Base-by-base conservation (phyloP, 2,113 vertebrate species). In the Grallaria varia region DNA sequence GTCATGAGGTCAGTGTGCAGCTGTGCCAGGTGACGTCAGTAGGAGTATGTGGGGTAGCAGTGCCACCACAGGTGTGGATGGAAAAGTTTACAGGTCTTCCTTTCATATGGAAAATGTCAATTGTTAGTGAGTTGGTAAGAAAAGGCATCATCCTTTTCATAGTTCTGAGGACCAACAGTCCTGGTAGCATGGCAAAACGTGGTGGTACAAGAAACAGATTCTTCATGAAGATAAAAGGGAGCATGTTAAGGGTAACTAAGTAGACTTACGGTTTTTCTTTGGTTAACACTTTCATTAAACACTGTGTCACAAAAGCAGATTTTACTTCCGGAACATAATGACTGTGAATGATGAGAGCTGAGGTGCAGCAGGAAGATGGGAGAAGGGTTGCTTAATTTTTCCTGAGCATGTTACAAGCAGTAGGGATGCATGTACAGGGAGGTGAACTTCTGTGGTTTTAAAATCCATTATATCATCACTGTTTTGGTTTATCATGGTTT, bases 361-460 rank as follows among this genome's bases (percentile, higher is more conserved):
- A 40, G 24, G 12, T 73, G 14, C 40, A 69, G 44, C 21, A 80
- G 49, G 8, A 45, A 72, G 33, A 58, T 15, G 6, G 42, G 14
- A 82, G 19, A 44, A 79, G 7, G 11, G 28, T 23, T 75, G 27
- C n/a, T 76, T 47, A 35, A 6, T 56, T 91, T 64, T 82, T 64
- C 25, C 14, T 1, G 3, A 53, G 10, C 8, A 4, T 58, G 31
- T 66, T 81, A 6, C 1, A 10, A 8, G 15, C 4, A 10, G 6
- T 56, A 8, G 8, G 9, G 6, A 23, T 39, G 14, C 21, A 24
- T 9, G 8, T 55, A 35, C 10, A 59, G 30, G 6, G n/a, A 25
- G 2, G 8, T 49, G 60, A 94, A 62, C 10, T 79, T 91, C n/a
- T 66, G 33, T 3, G 2, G 4, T 6, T 72, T 69, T 83, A 62